A percentile compares a stretch with the other conserved stretches of the same genome.
These are phyloP conservation scores for Rhaphigaster nebulosa DNA, from an alignment of 2,888 invertebrate species.

Conservation along the genomic window DNA sequence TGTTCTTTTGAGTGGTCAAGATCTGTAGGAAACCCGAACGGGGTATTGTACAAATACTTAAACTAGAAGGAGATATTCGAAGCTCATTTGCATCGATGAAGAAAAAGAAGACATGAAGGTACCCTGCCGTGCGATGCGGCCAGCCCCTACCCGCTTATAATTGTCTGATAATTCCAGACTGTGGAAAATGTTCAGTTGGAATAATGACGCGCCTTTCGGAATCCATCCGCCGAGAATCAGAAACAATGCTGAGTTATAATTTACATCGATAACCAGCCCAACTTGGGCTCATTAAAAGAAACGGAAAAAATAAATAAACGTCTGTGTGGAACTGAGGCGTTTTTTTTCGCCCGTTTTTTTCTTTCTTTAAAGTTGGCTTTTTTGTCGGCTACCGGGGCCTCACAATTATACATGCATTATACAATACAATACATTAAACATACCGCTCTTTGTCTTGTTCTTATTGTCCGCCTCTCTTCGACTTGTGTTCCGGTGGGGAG, in stretches of 20 bases:
- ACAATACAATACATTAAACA: constrained; percentile 49
- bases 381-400: constrained; percentile 35
- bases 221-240: background rate
- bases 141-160: constrained; percentile 13
- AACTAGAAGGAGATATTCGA: background rate
- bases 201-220: constrained; percentile 49
- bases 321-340: background rate
- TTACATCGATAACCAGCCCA: constrained; percentile 53
- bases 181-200: constrained; percentile 21
- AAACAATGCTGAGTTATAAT: constrained; percentile 54
- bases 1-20: background rate
- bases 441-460: constrained; percentile 2
- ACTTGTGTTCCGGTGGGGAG: background rate
- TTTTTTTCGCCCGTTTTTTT: background rate
- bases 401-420: constrained; percentile 49
- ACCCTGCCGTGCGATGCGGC: background rate
- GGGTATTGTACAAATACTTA: constrained; percentile 3
- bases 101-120: background rate
- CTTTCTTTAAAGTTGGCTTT: constrained; percentile 8
- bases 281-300: constrained; percentile 52
- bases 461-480: background rate
- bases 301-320: constrained; percentile 43
- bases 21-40: background rate
- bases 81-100: constrained; percentile 13
- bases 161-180: constrained; percentile 26